phyloP scores from a whole-genome alignment of 2,113 vertebrate species.

The Leucopsar rothschildi region DNA sequence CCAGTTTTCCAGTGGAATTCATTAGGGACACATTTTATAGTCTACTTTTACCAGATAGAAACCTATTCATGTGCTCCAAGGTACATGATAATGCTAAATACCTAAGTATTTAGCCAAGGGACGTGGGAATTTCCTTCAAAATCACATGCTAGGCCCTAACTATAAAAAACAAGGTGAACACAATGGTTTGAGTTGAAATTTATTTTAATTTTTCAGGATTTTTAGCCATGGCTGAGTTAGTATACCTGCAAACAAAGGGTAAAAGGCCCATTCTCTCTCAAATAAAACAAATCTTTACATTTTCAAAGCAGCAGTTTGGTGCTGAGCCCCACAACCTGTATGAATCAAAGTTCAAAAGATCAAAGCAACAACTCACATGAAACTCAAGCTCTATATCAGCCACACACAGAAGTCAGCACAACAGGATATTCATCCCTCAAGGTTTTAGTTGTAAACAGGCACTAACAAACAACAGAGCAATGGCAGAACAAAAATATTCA shows the following conservation, averaged over 20 bases:
- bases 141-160: neutral
- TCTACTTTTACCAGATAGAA: neutral
- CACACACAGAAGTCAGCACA: neutral
- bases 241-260: neutral
- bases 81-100: neutral
- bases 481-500: conserved; percentile 8
- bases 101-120: neutral
- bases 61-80: neutral
- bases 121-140: neutral
- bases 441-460: neutral
- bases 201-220: neutral
- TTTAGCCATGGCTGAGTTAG: neutral
- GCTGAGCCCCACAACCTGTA: neutral
- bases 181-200: neutral
- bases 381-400: neutral
- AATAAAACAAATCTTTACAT: neutral
- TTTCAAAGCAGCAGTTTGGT: neutral
- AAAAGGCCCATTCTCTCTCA: neutral
- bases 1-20: neutral
- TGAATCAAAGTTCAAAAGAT: neutral
- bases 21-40: neutral
- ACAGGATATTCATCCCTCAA: neutral
- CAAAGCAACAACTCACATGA: neutral
- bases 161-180: neutral
- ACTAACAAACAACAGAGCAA: conserved; percentile 29